Evolutionary conservation across 2,888 invertebrate genomes (phyloP), one percentile per base, ranked within the genome.

Genomic region (Eristalinus sepulchralis): DNA sequence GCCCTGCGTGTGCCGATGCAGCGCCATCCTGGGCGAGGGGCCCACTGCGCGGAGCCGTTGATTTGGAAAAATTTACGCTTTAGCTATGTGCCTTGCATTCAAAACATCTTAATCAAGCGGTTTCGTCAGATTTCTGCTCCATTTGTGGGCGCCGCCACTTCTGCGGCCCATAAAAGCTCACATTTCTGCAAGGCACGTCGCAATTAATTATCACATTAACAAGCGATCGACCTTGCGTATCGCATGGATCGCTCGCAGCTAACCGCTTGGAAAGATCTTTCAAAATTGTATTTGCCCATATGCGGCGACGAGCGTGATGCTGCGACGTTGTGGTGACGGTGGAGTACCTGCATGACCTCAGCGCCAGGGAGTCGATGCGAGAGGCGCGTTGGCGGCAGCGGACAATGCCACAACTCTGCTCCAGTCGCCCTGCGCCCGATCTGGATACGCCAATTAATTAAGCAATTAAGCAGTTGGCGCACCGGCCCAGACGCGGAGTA

Each of bases 381-480:
- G 10, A 20, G 10, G 36, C 57, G 73, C 77, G 62, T 59, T 66
- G 31, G 78, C 33, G 9, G 62, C 53, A 53, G 20, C 55, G 64
- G 72, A 55, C 64, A 77, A 59, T 67, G 62, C 53, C 67, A 27
- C 27, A 80, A 67, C 36, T 63, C 71, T 64, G 55, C 31, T 55
- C 78, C n/a, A 53, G 63, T 86, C 64, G 62, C 60, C 76, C 67
- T 68, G 55, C 36, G 11, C 70, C 73, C 66, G 70, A 86, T 83
- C 83, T 83, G 78, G 83, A 75, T 83, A 83, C 71, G 66, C 66
- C 76, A 87, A 83, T 83, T 87, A 87, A 87, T 87, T 87, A 87
- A 87, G 87, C 83, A 87, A 87, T 87, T 87, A 87, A 83, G 70
- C 63, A 75, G 86, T 87, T 86, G 71, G 78, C 86, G 83, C 86